phyloP scores from a whole-genome alignment of 2,888 invertebrate species.

The Podabrus alpinus region DNA sequence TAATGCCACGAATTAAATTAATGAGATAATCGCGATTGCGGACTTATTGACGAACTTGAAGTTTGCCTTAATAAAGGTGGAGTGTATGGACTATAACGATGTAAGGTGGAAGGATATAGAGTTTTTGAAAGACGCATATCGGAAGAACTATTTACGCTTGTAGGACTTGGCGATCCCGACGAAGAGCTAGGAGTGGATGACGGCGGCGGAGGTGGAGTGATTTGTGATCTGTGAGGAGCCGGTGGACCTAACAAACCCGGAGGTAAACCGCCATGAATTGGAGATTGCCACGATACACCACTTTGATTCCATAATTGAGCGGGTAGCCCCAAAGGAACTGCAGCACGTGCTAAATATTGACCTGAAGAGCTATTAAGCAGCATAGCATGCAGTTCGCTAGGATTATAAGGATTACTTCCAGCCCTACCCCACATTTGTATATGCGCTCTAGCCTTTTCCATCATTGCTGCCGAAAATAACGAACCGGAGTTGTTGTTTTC shows the following conservation, averaged over 20 bases:
- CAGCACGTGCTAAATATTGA: conserved; percentile 50
- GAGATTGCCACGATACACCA: conserved; percentile 46
- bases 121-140: conserved; percentile 56
- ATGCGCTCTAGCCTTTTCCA: conserved; percentile 62
- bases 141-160: conserved; percentile 47
- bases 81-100: conserved; percentile 57
- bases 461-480: conserved; percentile 59
- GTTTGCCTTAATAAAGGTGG: conserved; percentile 39
- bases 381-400: conserved; percentile 54
- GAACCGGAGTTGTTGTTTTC: conserved; percentile 55
- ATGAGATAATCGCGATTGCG: conserved; percentile 39
- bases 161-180: conserved; percentile 65
- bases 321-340: conserved; percentile 51
- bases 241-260: conserved; percentile 54
- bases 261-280: conserved; percentile 52
- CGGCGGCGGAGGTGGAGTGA: conserved; percentile 56
- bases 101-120: conserved; percentile 54
- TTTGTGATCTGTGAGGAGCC: conserved; percentile 50
- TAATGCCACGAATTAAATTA: conserved; percentile 26
- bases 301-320: conserved; percentile 57
- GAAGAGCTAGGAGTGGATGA: conserved; percentile 61
- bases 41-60: conserved; percentile 36
- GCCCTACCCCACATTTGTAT: conserved; percentile 60
- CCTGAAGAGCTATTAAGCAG: conserved; percentile 49
- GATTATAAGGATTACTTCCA: conserved; percentile 59